Conservation (phyloP, 2,888 invertebrate genomes). For the Apeira syringaria region DNA sequence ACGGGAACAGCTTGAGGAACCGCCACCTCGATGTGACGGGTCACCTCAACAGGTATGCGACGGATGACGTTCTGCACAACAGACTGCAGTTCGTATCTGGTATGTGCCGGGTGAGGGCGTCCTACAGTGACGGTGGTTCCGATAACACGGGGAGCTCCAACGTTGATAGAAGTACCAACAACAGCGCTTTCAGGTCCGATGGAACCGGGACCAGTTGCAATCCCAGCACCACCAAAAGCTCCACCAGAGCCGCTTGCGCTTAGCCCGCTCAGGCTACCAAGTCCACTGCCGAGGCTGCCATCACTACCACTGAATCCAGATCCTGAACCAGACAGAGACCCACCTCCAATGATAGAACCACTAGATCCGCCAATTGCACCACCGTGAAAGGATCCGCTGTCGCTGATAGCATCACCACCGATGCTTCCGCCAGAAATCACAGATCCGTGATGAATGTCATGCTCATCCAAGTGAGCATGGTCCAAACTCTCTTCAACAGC, state of each 20-base stretch:
- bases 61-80: conserved; percentile 73
- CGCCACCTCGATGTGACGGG: conserved; percentile 63
- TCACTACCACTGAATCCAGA: not conserved
- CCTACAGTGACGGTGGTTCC: conserved; percentile 60
- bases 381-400: not conserved
- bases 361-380: conserved; percentile 7
- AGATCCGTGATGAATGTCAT: conserved; percentile 2
- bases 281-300: conserved; percentile 8
- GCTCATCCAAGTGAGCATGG: conserved; percentile 22
- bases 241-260: conserved; percentile 11
- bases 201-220: conserved; percentile 14
- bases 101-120: conserved; percentile 44
- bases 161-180: conserved; percentile 27
- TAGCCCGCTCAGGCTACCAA: conserved; percentile 4
- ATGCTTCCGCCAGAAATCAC: conserved; percentile 12
- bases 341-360: not conserved
- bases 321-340: not conserved
- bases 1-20: conserved; percentile 69
- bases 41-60: conserved; percentile 73
- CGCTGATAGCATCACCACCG: conserved; percentile 18
- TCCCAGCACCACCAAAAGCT: not conserved
- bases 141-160: conserved; percentile 54
- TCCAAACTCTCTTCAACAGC: conserved; percentile 32
- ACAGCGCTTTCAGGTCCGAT: conserved; percentile 13
- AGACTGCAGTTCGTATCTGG: conserved; percentile 71